These are phyloP conservation scores for Nematolebias whitei DNA, from an alignment of 2,113 vertebrate species.

Conservation along the genomic window DNA sequence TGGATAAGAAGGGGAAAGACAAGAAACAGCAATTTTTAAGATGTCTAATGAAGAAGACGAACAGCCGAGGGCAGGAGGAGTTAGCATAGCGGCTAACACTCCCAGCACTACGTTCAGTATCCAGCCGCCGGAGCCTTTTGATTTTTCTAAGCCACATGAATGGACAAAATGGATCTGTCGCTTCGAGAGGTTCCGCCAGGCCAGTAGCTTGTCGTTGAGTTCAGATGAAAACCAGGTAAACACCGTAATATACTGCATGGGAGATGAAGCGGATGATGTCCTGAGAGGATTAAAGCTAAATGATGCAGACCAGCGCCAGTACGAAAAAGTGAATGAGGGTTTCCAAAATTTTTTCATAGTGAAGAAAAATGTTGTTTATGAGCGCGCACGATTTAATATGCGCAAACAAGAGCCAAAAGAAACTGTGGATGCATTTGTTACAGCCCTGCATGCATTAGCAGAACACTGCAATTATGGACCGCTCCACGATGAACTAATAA, in stretches of 20 bases:
- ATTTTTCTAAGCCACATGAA: no score
- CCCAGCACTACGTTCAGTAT: no score
- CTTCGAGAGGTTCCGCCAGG: no score
- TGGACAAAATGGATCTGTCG: no score
- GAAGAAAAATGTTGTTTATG: background rate
- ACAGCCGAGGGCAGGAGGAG: no score
- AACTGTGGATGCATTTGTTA: background rate
- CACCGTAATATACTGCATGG: background rate
- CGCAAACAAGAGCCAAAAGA: background rate
- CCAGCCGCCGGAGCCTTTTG: no score
- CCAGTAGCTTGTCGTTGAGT: no score
- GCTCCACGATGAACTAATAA: background rate
- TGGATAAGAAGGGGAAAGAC: no score
- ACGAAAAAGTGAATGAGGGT: background rate
- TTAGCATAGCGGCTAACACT: no score
- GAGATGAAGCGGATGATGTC: background rate
- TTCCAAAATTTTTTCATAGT: background rate
- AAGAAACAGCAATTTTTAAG: no score
- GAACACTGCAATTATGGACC: background rate
- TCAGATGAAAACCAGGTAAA: slow-evolving; percentile 6
- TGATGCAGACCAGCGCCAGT: background rate
- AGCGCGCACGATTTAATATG: background rate
- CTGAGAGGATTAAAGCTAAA: background rate
- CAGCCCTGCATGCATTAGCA: background rate
- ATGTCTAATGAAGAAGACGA: no score